Conservation (phyloP, 37 sponge, comb jelly and placozoan species). For the Amphimedon queenslandica region DNA sequence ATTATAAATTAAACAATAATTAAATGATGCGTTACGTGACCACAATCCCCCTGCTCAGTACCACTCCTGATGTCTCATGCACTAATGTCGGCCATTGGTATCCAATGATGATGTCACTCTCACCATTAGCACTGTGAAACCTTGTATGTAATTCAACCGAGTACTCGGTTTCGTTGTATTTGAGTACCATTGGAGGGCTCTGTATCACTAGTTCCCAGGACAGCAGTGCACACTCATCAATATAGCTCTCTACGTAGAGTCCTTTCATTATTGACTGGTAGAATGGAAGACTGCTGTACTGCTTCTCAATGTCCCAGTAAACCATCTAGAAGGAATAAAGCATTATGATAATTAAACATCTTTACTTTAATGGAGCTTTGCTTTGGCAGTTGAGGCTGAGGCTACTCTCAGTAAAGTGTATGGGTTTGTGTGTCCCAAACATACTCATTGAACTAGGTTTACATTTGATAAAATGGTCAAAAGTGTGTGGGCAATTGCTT, state of each 20-base stretch:
- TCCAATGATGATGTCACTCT: slow-evolving; percentile 4
- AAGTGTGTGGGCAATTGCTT: too few species aligned
- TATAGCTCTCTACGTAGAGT: slow-evolving; percentile 9
- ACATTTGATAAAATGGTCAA: too few species aligned
- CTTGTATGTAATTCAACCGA: slow-evolving; percentile 36
- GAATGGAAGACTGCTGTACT: slow-evolving; percentile 9
- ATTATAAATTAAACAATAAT: neutral
- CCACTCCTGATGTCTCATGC: slow-evolving; percentile 24
- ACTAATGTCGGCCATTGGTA: slow-evolving; percentile 65
- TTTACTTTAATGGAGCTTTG: neutral
- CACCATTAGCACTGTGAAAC: slow-evolving; percentile 25
- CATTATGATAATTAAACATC: neutral
- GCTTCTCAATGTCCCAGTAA: slow-evolving; percentile 12
- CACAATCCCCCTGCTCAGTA: slow-evolving; percentile 27
- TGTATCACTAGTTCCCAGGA: slow-evolving; percentile 68
- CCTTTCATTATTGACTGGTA: neutral
- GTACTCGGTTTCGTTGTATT: slow-evolving; percentile 30
- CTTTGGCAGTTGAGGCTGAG: neutral
- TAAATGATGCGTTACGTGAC: slow-evolving; percentile 29
- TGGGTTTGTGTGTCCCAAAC: too few species aligned
- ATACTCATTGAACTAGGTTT: too few species aligned
- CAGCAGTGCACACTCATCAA: slow-evolving; percentile 46
- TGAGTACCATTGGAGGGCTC: slow-evolving; percentile 49
- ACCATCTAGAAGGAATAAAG: slow-evolving; percentile 18
- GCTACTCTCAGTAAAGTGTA: too few species aligned